Evolutionary conservation across 2,888 invertebrate species (phyloP).

Genomic region (Watsonalla binaria): DNA sequence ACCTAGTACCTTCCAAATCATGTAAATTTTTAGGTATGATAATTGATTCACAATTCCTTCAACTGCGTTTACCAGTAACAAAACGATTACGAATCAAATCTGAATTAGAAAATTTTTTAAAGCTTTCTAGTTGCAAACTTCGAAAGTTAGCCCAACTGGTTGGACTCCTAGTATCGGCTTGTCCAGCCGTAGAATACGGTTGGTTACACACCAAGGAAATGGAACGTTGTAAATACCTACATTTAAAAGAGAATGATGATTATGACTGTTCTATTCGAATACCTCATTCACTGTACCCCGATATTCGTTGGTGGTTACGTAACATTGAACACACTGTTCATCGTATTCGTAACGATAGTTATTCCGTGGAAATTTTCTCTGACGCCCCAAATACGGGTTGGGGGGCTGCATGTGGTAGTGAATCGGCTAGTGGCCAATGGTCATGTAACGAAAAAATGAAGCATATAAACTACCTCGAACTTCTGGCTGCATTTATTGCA

Average conservation of each 20-base stretch:
- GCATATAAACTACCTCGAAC: background rate
- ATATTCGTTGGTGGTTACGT: background rate
- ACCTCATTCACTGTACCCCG: background rate
- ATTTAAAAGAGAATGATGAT: background rate
- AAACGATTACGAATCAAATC: background rate
- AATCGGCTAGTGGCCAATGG: background rate
- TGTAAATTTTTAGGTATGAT: slow-evolving; percentile 4
- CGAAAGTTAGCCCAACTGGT: slow-evolving; percentile 2
- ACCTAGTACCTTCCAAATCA: background rate
- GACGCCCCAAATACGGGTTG: background rate
- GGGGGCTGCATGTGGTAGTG: background rate
- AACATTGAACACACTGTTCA: background rate
- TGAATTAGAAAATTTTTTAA: background rate
- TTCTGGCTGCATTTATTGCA: background rate
- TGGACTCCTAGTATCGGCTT: slow-evolving; percentile 1
- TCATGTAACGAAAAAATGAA: background rate
- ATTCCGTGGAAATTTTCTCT: background rate
- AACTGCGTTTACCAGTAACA: background rate
- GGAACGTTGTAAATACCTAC: background rate
- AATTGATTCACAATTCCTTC: slow-evolving; percentile 1
- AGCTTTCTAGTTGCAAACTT: background rate
- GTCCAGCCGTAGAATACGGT: slow-evolving; percentile 1
- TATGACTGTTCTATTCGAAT: background rate
- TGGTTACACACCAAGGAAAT: slow-evolving; percentile 2
- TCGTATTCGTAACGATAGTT: background rate